phyloP scores from a whole-genome alignment of 2,113 vertebrate species.

The Tyto alba region DNA sequence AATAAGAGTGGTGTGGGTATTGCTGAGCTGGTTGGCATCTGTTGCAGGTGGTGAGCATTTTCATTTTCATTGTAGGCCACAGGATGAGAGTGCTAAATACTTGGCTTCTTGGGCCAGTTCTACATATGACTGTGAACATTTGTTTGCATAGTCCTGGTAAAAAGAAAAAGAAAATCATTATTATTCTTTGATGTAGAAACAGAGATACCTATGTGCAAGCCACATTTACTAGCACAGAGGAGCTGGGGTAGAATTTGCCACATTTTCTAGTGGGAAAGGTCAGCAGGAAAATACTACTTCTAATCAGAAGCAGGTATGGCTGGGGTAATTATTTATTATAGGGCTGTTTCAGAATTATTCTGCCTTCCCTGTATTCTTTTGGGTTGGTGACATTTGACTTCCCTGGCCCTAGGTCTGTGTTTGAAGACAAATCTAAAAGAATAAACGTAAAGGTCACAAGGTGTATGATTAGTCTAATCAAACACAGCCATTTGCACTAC shows the following conservation, averaged over 20 bases:
- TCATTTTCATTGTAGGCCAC: neutral
- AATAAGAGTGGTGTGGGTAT: neutral
- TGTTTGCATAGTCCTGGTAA: neutral
- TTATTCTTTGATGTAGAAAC: neutral
- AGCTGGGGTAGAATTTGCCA: neutral
- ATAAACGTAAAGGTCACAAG: neutral
- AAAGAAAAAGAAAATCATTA: neutral
- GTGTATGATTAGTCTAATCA: neutral
- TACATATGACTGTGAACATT: neutral
- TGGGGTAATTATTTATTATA: neutral
- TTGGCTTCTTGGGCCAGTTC: neutral
- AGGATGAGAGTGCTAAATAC: neutral
- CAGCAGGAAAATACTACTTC: neutral
- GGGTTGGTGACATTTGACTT: neutral
- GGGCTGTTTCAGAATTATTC: neutral
- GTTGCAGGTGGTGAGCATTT: neutral
- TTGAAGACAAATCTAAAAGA: neutral
- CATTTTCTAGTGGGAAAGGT: neutral
- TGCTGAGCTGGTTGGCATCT: neutral
- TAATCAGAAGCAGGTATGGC: neutral
- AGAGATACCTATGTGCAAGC: neutral
- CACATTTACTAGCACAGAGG: neutral
- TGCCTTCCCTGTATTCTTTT: neutral
- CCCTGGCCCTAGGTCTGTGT: neutral
- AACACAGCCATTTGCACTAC: neutral